phyloP scores from a whole-genome alignment of 2,113 vertebrate species.

The Rhynchopsitta pachyrhyncha region DNA sequence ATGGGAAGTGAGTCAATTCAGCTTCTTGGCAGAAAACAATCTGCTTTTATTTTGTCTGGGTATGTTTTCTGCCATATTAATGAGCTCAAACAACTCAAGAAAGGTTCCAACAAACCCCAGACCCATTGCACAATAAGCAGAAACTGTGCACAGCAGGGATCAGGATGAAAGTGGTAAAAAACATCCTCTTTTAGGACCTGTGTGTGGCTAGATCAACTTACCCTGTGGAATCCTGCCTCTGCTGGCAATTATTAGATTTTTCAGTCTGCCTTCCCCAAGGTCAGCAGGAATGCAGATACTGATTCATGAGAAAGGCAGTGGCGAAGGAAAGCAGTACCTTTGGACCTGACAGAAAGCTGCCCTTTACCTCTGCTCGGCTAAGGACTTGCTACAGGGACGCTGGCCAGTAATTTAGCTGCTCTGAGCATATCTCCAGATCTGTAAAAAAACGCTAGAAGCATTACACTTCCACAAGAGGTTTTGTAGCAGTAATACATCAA shows the following conservation, averaged over 20 bases:
- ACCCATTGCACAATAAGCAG: not conserved
- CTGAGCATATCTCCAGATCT: not conserved
- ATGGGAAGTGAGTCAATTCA: constrained; percentile 46
- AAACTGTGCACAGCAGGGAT: not conserved
- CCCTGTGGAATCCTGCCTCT: not conserved
- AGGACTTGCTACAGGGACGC: not conserved
- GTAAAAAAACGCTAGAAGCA: not conserved
- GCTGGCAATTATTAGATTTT: not conserved
- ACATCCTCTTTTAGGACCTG: not conserved
- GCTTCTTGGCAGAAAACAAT: constrained; percentile 45
- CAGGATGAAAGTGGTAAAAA: not conserved
- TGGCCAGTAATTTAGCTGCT: not conserved
- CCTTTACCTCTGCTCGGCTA: not conserved
- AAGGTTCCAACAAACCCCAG: not conserved
- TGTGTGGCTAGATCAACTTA: not conserved
- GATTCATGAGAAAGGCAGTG: not conserved
- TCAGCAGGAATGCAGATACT: not conserved
- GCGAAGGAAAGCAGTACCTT: not conserved
- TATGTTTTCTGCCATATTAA: constrained; percentile 55
- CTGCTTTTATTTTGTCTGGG: constrained; percentile 4
- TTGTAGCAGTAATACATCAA: not conserved
- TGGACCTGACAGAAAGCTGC: not conserved
- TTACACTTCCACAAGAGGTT: not conserved
- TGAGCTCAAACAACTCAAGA: constrained; percentile 19
- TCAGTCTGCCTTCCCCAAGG: not conserved